These are phyloP conservation scores for Eulemur rubriventer DNA, from an alignment of 2,797 vertebrate species.

Conservation along the genomic window DNA sequence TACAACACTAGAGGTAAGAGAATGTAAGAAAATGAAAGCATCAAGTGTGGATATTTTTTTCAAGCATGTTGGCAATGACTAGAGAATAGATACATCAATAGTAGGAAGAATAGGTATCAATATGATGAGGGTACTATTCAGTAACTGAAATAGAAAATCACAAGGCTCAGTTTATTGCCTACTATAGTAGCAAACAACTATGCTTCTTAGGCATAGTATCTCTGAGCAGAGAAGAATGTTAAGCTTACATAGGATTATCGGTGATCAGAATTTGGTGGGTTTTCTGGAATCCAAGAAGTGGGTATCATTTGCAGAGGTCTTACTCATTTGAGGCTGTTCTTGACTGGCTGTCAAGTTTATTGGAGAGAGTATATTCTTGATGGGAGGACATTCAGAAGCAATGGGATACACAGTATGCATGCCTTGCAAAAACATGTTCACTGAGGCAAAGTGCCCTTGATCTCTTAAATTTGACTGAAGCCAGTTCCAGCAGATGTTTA, in stretches of 20 bases:
- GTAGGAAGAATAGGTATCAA: neutral
- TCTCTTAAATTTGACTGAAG: neutral
- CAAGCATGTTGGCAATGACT: neutral
- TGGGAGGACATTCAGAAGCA: neutral
- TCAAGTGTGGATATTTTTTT: neutral
- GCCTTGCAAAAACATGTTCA: neutral
- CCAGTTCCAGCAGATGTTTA: neutral
- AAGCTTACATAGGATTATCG: neutral
- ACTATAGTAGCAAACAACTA: neutral
- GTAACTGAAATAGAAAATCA: neutral
- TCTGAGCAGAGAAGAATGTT: neutral
- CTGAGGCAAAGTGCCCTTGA: neutral
- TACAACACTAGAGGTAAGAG: neutral
- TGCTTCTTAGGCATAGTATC: neutral
- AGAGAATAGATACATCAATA: neutral
- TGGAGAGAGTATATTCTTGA: neutral
- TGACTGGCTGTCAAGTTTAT: neutral
- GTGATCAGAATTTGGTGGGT: neutral
- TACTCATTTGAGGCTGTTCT: neutral
- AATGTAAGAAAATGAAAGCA: neutral
- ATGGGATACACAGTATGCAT: too few species aligned
- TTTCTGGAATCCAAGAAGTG: neutral
- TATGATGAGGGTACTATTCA: neutral
- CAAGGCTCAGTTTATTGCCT: neutral
- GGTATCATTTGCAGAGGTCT: neutral